These are phyloP conservation scores for Meganola albula DNA, from an alignment of 2,888 invertebrate genomes.

Conservation along the genomic window DNA sequence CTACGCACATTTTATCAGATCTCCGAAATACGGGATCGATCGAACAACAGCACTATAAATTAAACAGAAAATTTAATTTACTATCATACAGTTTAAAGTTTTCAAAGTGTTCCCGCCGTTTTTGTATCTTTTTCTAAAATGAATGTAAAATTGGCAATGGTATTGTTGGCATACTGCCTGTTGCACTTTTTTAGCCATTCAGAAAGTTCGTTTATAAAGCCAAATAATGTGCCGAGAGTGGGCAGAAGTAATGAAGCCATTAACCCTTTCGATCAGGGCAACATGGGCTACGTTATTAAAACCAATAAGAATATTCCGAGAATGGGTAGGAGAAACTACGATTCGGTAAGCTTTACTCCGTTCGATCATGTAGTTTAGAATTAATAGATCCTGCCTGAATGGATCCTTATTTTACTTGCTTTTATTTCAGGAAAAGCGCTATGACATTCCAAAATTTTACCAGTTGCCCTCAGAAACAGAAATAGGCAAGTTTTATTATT, in stretches of 20 bases:
- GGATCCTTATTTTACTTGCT: constrained; percentile 5
- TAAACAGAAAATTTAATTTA: constrained; percentile 5
- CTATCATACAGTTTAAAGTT: constrained; percentile 26
- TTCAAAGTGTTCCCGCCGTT: constrained; percentile 21
- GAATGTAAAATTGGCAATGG: constrained; percentile 42
- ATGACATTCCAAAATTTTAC: constrained; percentile 64
- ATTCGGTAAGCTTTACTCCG: constrained; percentile 50
- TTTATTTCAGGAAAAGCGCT: constrained; percentile 56
- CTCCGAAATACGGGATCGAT: constrained; percentile 47
- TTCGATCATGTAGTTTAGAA: neutral
- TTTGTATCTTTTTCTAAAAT: constrained; percentile 38
- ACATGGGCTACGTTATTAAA: constrained; percentile 69
- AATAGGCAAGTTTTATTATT: constrained; percentile 35
- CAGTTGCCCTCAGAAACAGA: constrained; percentile 45
- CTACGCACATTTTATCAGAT: constrained; percentile 28
- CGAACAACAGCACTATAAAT: constrained; percentile 41
- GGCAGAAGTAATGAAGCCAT: constrained; percentile 65
- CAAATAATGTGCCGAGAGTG: constrained; percentile 65
- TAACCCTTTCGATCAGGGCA: constrained; percentile 49
- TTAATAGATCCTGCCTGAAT: neutral
- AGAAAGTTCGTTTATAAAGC: constrained; percentile 62
- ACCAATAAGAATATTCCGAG: constrained; percentile 68
- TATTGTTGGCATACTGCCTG: constrained; percentile 48
- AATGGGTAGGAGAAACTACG: constrained; percentile 67
- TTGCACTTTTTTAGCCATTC: constrained; percentile 42